A percentile compares a stretch with the other conserved stretches of the same genome.
These are phyloP conservation scores for Cydia splendana DNA, from an alignment of 1,140 invertebrate genomes.

Conservation along the genomic window DNA sequence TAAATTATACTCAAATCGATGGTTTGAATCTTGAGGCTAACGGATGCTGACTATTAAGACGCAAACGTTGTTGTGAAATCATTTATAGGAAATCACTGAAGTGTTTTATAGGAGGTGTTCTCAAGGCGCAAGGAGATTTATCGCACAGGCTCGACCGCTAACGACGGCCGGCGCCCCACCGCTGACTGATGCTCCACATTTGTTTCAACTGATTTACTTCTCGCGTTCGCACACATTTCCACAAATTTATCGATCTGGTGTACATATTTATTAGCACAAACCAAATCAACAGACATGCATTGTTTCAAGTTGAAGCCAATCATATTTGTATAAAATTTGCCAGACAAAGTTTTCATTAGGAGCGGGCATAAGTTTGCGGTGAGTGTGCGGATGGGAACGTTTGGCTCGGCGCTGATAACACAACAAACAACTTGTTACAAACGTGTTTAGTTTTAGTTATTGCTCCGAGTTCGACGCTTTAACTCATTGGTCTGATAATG, in stretches of 20 bases:
- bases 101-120: conserved; percentile 60
- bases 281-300: conserved; percentile 32
- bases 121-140: conserved; percentile 72
- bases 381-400: conserved; percentile 65
- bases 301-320: conserved; percentile 35
- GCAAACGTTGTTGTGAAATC: conserved; percentile 28
- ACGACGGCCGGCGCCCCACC: conserved; percentile 57
- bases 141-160: conserved; percentile 65
- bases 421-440: conserved; percentile 78
- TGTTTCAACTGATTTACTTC: conserved; percentile 77
- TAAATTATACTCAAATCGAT: conserved; percentile 20
- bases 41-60: not conserved
- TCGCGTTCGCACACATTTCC: conserved; percentile 44
- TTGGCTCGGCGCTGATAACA: conserved; percentile 74
- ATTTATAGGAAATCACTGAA: conserved; percentile 44
- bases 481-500: conserved; percentile 74
- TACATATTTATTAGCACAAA: conserved; percentile 37
- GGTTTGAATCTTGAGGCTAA: not conserved
- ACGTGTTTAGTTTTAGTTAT: conserved; percentile 78
- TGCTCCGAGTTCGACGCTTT: conserved; percentile 71
- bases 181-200: conserved; percentile 74
- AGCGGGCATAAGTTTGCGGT: conserved; percentile 66
- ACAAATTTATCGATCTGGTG: conserved; percentile 39
- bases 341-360: conserved; percentile 72
- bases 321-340: conserved; percentile 46